Evolutionary conservation across 1,140 invertebrate species (phyloP).

Genomic region (Brachionus plicatilis): DNA sequence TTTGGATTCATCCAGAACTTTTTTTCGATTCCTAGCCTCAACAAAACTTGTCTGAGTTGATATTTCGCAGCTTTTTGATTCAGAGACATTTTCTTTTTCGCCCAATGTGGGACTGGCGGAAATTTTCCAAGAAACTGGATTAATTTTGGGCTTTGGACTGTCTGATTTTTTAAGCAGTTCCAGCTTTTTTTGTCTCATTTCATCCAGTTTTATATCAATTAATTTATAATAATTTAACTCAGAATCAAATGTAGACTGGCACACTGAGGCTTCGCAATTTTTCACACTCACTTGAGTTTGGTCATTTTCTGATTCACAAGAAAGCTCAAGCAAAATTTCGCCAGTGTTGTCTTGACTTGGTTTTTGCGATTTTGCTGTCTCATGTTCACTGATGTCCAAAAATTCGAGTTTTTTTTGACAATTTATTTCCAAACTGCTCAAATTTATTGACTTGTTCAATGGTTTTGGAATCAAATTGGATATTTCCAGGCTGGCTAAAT

Average conservation of each 20-base stretch:
- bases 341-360: conserved; percentile 10
- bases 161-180: background rate
- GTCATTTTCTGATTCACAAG: background rate
- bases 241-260: background rate
- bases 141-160: background rate
- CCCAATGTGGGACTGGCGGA: background rate
- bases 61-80: background rate
- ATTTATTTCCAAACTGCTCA: background rate
- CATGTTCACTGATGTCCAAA: background rate
- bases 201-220: conserved; percentile 26
- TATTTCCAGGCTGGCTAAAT: background rate
- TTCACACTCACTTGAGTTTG: background rate
- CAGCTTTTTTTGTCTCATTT: background rate
- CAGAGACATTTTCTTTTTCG: background rate
- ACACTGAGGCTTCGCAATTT: background rate
- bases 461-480: background rate
- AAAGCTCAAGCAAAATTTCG: conserved; percentile 10
- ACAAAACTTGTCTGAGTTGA: conserved; percentile 33
- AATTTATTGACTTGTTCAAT: background rate
- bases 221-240: conserved; percentile 16
- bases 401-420: conserved; percentile 10
- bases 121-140: conserved; percentile 16
- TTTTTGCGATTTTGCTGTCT: background rate
- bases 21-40: background rate
- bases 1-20: background rate